Percentiles rank a stretch among this genome's conserved stretches.
phyloP scores from a whole-genome alignment of 2,888 invertebrate species.

The Schrankia costaestrigalis region DNA sequence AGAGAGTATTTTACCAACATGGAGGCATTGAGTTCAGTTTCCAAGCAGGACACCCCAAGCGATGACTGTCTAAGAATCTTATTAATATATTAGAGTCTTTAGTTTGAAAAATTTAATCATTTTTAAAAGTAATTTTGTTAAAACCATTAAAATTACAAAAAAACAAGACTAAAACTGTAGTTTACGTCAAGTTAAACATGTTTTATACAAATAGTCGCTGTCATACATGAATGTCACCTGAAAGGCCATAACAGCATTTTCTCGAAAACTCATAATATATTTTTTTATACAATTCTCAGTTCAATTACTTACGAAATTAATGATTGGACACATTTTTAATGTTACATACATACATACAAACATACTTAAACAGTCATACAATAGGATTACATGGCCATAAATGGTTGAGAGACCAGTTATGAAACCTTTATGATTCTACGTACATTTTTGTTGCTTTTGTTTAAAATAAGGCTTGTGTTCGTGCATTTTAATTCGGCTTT shows the following conservation, averaged over 20 bases:
- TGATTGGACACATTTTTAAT: conserved; percentile 74
- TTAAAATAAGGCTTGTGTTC: conserved; percentile 63
- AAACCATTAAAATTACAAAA: no score
- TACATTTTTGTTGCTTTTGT: conserved; percentile 74
- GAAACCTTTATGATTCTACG: conserved; percentile 68
- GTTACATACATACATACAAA: conserved; percentile 43
- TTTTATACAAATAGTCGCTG: no score
- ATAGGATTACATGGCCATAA: conserved; percentile 76
- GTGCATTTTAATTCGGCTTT: conserved; percentile 74
- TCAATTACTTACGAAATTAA: conserved; percentile 78
- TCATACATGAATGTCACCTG: no score
- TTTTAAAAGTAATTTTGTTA: no score
- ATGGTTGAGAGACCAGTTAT: conserved; percentile 73
- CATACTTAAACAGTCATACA: conserved; percentile 49
- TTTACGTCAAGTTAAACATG: neutral
- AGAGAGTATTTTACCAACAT: no score
- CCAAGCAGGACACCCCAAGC: no score
- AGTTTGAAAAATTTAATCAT: no score
- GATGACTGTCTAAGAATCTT: no score
- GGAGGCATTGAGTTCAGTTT: no score
- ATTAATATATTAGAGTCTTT: no score
- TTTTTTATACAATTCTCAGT: conserved; percentile 67
- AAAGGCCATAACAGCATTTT: conserved; percentile 43
- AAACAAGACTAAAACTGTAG: neutral
- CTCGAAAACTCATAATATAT: conserved; percentile 67